These are phyloP conservation scores for Drymonia ruficornis DNA, from an alignment of 2,888 invertebrate species.

Conservation along the genomic window DNA sequence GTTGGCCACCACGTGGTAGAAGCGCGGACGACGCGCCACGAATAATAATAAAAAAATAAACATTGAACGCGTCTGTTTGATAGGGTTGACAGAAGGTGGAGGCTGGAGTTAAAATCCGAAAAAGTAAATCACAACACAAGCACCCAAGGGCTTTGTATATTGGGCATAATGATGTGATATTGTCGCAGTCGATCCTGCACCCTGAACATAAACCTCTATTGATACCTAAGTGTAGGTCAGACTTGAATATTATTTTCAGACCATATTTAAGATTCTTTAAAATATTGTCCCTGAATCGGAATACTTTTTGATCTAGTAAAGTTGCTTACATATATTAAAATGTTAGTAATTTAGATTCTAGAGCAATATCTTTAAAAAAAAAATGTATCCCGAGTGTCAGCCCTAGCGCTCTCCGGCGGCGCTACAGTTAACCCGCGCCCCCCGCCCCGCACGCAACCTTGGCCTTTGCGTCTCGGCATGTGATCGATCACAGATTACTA, in stretches of 20 bases:
- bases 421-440: conserved; percentile 37
- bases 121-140: background rate
- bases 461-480: conserved; percentile 51
- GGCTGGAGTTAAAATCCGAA: background rate
- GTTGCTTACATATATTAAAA: no score
- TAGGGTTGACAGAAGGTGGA: conserved; percentile 6
- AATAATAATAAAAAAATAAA: conserved; percentile 53
- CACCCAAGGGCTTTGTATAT: no score
- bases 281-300: no score
- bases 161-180: no score
- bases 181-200: no score
- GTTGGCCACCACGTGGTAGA: conserved; percentile 42
- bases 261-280: no score
- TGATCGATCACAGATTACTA: conserved; percentile 37
- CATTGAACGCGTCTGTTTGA: conserved; percentile 23
- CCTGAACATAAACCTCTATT: no score
- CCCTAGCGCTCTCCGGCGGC: conserved; percentile 21
- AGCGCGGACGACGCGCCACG: conserved; percentile 32
- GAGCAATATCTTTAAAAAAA: no score
- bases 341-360: no score
- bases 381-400: conserved; percentile 12
- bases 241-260: no score
- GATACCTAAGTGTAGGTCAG: no score
- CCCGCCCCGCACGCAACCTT: conserved; percentile 53
- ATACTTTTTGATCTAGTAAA: no score